phyloP scores from a whole-genome alignment of 2,113 vertebrate genomes.

The Lepisosteus oculatus region DNA sequence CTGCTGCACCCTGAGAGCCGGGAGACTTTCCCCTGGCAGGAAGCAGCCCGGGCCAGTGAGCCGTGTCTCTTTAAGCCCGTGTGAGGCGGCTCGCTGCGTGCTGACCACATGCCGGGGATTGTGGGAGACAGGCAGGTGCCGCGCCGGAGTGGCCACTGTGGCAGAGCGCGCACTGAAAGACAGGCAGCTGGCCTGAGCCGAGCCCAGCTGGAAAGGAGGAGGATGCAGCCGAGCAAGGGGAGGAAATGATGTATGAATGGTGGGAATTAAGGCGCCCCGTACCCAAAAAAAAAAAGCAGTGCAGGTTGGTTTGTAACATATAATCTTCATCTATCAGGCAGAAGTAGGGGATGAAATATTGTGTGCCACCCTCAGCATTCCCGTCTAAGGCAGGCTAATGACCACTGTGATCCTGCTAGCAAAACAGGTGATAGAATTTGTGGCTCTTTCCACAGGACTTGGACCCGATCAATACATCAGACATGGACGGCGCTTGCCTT shows the following conservation, averaged over 20 bases:
- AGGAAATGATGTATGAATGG: conserved; percentile 29
- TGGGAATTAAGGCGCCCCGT: not conserved
- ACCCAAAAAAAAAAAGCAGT: conserved; percentile 14
- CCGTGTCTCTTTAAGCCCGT: conserved; percentile 23
- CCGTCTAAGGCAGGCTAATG: no score
- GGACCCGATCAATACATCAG: not conserved
- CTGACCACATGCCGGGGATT: conserved; percentile 48
- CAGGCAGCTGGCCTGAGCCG: conserved; percentile 56
- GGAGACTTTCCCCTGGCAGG: not conserved
- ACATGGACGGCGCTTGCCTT: no score
- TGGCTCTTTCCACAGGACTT: conserved; percentile 6
- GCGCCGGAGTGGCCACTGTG: conserved; percentile 31
- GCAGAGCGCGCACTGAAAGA: conserved; percentile 37
- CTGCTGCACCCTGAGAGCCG: not conserved
- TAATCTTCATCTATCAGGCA: conserved; percentile 27
- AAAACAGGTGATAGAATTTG: not conserved
- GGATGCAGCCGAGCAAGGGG: conserved; percentile 29
- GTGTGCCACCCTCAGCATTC: conserved; percentile 17
- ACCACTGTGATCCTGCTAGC: no score
- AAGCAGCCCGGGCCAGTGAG: conserved; percentile 11
- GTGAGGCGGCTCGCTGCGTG: conserved; percentile 13
- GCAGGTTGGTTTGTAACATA: conserved; percentile 34
- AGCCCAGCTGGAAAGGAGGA: conserved; percentile 43
- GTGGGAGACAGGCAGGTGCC: conserved; percentile 68
- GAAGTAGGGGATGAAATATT: conserved; percentile 41